phyloP scores from a whole-genome alignment of 2,888 invertebrate species.

The Aleiodes alternator region DNA sequence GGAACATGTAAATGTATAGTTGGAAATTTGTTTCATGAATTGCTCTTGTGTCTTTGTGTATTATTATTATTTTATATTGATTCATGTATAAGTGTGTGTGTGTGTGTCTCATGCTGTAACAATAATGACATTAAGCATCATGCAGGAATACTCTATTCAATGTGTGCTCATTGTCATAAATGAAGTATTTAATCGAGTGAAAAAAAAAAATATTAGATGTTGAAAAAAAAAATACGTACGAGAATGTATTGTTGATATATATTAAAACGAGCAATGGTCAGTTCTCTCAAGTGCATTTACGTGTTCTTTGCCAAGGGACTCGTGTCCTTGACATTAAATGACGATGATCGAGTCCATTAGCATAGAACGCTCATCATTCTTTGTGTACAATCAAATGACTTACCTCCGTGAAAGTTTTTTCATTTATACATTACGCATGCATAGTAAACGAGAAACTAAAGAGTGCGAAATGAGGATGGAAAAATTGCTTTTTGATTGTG shows the following conservation, averaged over 20 bases:
- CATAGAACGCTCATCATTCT: constrained; percentile 39
- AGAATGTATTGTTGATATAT: constrained; percentile 19
- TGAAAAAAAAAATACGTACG: constrained; percentile 2
- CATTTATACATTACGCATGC: constrained; percentile 37
- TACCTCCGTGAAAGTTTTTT: constrained; percentile 37
- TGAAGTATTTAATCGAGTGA: neutral
- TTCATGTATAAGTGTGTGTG: constrained; percentile 34
- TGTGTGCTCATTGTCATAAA: neutral
- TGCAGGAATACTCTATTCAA: constrained; percentile 57
- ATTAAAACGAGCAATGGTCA: constrained; percentile 3
- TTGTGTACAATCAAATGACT: constrained; percentile 24
- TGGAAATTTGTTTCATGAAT: neutral
- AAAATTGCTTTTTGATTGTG: too few relatives aligned
- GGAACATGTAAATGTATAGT: constrained; percentile 38
- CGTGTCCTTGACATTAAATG: constrained; percentile 37
- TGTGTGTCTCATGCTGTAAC: constrained; percentile 39
- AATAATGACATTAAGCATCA: constrained; percentile 60
- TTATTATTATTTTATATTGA: constrained; percentile 41
- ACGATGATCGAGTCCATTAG: constrained; percentile 35
- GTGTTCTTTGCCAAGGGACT: constrained; percentile 9
- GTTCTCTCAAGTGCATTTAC: constrained; percentile 21
- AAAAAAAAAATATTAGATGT: too few relatives aligned
- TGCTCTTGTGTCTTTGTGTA: neutral
- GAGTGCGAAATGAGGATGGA: constrained; percentile 27
- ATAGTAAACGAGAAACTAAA: constrained; percentile 22